phyloP scores from a whole-genome alignment of 2,888 invertebrate species.

The Pediacus dermestoides region DNA sequence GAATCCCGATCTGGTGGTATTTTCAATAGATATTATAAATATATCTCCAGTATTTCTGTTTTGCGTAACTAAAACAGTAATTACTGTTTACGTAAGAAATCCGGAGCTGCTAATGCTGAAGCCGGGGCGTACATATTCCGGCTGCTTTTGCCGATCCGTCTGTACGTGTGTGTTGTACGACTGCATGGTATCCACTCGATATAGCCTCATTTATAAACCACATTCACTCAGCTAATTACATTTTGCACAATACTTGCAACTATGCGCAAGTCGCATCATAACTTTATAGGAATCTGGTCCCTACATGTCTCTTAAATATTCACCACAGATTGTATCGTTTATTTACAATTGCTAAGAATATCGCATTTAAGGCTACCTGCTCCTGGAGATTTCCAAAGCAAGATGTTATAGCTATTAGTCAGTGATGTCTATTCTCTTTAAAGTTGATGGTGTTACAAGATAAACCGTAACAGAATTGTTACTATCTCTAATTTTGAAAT shows the following conservation, averaged over 20 bases:
- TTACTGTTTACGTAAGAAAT: constrained; percentile 26
- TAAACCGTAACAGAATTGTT: no score
- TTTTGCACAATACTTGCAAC: constrained; percentile 37
- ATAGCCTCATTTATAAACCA: constrained; percentile 39
- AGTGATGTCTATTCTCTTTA: no score
- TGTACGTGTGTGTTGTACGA: constrained; percentile 9
- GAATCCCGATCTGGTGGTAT: no score
- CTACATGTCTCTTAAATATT: constrained; percentile 19
- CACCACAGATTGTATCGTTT: constrained; percentile 16
- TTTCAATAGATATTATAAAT: constrained; percentile 1
- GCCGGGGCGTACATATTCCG: constrained; percentile 11
- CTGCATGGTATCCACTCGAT: constrained; percentile 35
- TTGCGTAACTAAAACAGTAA: constrained; percentile 27
- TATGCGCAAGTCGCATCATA: constrained; percentile 32
- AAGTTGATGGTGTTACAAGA: no score
- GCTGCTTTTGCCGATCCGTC: constrained; percentile 7
- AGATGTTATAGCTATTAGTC: no score
- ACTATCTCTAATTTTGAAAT: no score
- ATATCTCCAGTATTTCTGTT: constrained; percentile 21
- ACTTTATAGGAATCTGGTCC: constrained; percentile 21
- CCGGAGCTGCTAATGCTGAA: constrained; percentile 17
- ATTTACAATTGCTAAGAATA: constrained; percentile 16
- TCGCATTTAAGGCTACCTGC: no score
- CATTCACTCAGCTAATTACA: constrained; percentile 39
- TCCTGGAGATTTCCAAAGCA: no score